These are phyloP conservation scores for Paramormyrops kingsleyae DNA, from an alignment of 2,113 vertebrate genomes.

Conservation along the genomic window DNA sequence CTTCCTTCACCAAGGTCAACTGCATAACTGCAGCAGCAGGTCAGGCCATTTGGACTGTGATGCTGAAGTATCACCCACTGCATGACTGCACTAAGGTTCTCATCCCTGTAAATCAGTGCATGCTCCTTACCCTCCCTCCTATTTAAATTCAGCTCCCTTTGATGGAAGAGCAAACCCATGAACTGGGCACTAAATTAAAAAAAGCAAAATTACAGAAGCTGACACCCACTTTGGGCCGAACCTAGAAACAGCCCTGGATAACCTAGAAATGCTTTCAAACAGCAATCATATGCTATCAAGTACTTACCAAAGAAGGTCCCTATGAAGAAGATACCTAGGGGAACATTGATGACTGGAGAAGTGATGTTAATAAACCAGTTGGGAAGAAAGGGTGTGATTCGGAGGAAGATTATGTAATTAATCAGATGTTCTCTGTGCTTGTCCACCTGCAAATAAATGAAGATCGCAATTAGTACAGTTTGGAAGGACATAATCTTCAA, in stretches of 20 bases:
- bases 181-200: neutral
- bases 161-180: neutral
- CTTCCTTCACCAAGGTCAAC: neutral
- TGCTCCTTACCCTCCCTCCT: too few species aligned
- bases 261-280: neutral
- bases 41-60: neutral
- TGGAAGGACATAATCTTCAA: neutral
- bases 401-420: conserved; percentile 99
- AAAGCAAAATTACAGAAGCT: neutral
- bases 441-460: conserved; percentile 71
- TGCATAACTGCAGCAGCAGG: neutral
- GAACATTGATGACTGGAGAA: conserved; percentile 94
- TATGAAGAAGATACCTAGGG: conserved; percentile 91
- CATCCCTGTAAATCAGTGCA: too few species aligned
- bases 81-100: too few species aligned
- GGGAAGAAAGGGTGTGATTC: conserved; percentile 96
- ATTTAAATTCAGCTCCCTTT: neutral
- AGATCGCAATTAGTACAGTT: conserved; percentile 24
- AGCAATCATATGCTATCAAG: neutral
- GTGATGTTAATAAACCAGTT: conserved; percentile 99
- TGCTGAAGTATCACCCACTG: too few species aligned
- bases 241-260: neutral
- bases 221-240: neutral
- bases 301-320: conserved; percentile 93
- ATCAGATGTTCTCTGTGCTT: conserved; percentile 92